Base-by-base conservation (phyloP, 2,888 invertebrate species). In the Linyphia triangularis region DNA sequence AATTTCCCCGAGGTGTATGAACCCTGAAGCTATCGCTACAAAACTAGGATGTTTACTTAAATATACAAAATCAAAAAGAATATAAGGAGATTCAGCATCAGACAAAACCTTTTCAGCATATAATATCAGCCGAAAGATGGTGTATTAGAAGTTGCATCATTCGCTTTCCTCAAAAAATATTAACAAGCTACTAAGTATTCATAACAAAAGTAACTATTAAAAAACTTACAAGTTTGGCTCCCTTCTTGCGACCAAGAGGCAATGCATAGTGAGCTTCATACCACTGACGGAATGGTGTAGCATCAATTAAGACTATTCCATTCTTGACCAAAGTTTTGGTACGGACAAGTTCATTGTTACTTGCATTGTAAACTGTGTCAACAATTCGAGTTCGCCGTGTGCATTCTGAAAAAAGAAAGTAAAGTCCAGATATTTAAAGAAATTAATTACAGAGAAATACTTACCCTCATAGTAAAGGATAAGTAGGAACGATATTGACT, bases 241-340 rank as follows among this genome's bases (percentile, higher is more conserved):
- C 97, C 95, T 99, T 98, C 95, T 99, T 99, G 91, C 99, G 96
- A 91, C 98, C 99, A 91, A 99, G 95, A 70, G 99, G 98, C 92
- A 96, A 93, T 91, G 97, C 96, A 93, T 99, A 99, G 93, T 99
- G 98, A 90, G 96, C 95, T 94, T 99, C 99, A 93, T 99, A 99
- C 99, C 99, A 99, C 93, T 99, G 98, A 93, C 99, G 96, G 95
- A 99, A 99, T 85, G 99, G 99, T 43, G 98, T 97, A 69, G 98
- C 99, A 93, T 99, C 99, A 92, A 99, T 96, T 90, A 97, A 96
- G 91, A 99, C 97, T 93, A 99, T 98, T 90, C 97, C 97, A 93
- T 99, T 99, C 94, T 99, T 99, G 91, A 99, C 99, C 93, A 99
- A 94, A 61, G 99, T 99, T 94, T 99, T 99, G 92, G 99, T 99